Percentiles rank a stretch among this genome's conserved stretches.
Conservation (phyloP, 1,140 invertebrate species). For the Drosophila nikananu region DNA sequence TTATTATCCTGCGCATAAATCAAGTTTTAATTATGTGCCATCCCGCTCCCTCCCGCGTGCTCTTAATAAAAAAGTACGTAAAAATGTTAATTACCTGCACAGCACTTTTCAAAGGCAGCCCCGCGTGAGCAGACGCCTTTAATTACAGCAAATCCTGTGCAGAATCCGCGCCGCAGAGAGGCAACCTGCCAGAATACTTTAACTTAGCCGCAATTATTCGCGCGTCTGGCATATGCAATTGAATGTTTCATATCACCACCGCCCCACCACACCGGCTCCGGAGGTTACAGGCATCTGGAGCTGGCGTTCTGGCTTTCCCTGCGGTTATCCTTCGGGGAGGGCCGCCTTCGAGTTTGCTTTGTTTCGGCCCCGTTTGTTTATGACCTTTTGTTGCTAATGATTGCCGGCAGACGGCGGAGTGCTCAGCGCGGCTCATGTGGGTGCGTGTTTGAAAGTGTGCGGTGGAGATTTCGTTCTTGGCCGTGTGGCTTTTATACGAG, state of each 20-base stretch:
- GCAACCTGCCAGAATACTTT: constrained; percentile 56
- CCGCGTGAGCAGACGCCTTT: constrained; percentile 41
- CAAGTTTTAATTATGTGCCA: constrained; percentile 75
- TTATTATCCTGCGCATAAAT: constrained; percentile 70
- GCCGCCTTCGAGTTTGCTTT: constrained; percentile 23
- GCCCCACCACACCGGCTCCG: neutral
- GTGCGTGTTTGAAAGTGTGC: constrained; percentile 30
- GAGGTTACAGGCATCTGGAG: constrained; percentile 31
- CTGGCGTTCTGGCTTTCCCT: constrained; percentile 50
- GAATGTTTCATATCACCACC: constrained; percentile 36
- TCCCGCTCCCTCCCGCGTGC: neutral
- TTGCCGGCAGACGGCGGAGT: constrained; percentile 49
- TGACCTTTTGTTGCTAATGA: constrained; percentile 70
- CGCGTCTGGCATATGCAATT: constrained; percentile 70
- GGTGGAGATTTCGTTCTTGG: constrained; percentile 42
- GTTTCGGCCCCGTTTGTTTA: constrained; percentile 43
- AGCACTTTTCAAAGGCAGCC: constrained; percentile 44
- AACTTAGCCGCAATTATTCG: constrained; percentile 68
- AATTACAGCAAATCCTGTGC: constrained; percentile 53
- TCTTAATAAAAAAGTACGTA: constrained; percentile 60
- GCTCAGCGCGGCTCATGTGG: constrained; percentile 15
- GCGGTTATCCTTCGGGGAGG: constrained; percentile 38
- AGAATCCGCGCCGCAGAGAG: neutral
- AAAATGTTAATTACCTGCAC: constrained; percentile 76
- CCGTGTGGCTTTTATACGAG: constrained; percentile 74